Conservation (phyloP, 2,888 invertebrate species). For the Drosophila phalerata region DNA sequence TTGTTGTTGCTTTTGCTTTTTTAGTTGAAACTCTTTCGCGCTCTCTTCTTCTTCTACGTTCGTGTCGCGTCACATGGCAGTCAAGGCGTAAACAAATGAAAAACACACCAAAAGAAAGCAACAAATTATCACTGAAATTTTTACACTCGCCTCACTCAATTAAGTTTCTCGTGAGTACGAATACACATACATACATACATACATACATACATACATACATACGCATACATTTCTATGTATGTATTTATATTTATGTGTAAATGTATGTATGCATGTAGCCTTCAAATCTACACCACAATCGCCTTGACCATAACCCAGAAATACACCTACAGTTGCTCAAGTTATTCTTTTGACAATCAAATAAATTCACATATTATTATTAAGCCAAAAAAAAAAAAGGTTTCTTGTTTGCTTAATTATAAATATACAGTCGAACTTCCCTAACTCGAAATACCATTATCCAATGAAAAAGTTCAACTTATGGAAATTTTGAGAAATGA, state of each 20-base stretch:
- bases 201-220: neutral
- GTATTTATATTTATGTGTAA: neutral
- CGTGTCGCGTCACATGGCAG: slow-evolving; percentile 31
- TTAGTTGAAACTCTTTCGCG: slow-evolving; percentile 41
- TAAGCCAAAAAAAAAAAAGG: too few species aligned
- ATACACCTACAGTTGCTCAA: slow-evolving; percentile 29
- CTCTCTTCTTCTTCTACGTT: too few species aligned
- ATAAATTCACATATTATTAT: too few species aligned
- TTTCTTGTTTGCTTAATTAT: too few species aligned
- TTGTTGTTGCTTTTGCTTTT: slow-evolving; percentile 26
- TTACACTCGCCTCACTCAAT: slow-evolving; percentile 32
- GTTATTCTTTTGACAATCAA: too few species aligned
- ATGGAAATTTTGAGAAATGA: too few species aligned
- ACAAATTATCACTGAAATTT: slow-evolving; percentile 49
- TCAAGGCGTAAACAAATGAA: slow-evolving; percentile 69
- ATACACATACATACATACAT: neutral
- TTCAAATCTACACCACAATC: slow-evolving; percentile 66
- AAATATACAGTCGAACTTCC: too few species aligned
- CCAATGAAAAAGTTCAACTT: too few species aligned
- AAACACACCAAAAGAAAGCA: slow-evolving; percentile 57
- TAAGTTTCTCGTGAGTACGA: slow-evolving; percentile 28
- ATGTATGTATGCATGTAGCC: slow-evolving; percentile 48
- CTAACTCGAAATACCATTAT: too few species aligned
- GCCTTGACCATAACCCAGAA: slow-evolving; percentile 79
- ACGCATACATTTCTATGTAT: neutral